phyloP scores from a whole-genome alignment of 2,113 vertebrate species.

The Eudyptes chrysolophus region DNA sequence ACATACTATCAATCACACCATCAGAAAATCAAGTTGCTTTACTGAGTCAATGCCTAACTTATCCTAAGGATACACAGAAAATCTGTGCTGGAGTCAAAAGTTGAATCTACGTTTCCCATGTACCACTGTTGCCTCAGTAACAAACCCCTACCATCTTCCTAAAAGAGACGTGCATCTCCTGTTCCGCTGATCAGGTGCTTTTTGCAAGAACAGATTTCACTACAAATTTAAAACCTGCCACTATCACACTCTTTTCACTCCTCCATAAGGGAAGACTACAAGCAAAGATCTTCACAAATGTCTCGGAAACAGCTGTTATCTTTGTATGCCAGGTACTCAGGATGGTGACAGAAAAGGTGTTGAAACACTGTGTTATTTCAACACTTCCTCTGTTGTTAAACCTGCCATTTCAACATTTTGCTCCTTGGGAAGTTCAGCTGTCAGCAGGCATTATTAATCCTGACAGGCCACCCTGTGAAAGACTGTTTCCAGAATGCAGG shows the following conservation, averaged over 20 bases:
- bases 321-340: not conserved
- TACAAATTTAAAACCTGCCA: not conserved
- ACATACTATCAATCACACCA: not conserved
- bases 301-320: not conserved
- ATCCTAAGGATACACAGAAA: not conserved
- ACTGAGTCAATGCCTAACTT: not conserved
- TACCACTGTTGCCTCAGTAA: constrained; percentile 18
- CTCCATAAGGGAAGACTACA: not conserved
- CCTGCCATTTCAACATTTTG: not conserved
- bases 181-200: constrained; percentile 3
- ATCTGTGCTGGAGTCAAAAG: not conserved
- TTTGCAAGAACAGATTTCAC: not conserved
- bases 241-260: not conserved
- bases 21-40: not conserved
- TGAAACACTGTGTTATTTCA: not conserved
- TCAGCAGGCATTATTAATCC: not conserved
- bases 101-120: not conserved
- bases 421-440: not conserved
- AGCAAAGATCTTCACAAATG: not conserved
- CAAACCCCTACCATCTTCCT: not conserved
- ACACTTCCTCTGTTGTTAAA: not conserved
- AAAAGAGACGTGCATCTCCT: not conserved
- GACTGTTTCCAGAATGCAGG: not conserved
- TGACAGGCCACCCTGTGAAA: not conserved
- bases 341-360: not conserved